Percentiles rank a stretch among this genome's conserved stretches.
Conservation (phyloP, 2,797 vertebrate species). For the Myotis daubentonii region DNA sequence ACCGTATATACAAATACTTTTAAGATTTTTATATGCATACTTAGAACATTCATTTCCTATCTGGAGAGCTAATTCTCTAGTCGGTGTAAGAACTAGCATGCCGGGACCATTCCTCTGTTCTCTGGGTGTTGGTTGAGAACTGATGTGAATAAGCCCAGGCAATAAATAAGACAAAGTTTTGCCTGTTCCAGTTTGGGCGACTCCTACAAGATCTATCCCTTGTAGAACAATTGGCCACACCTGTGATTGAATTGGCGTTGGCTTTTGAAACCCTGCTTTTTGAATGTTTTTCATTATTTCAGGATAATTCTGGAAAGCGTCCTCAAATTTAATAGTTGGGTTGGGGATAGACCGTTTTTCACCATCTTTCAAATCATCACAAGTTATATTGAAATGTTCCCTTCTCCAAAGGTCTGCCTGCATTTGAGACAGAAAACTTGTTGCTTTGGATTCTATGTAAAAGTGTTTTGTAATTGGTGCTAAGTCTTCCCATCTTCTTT, state of each 20-base stretch:
- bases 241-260: constrained; percentile 95
- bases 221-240: constrained; percentile 93
- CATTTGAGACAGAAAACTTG: constrained; percentile 85
- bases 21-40: constrained; percentile 92
- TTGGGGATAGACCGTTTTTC: constrained; percentile 89
- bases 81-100: constrained; percentile 95
- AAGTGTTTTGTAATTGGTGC: constrained; percentile 91
- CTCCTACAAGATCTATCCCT: constrained; percentile 93
- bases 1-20: constrained; percentile 94
- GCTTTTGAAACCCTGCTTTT: constrained; percentile 90
- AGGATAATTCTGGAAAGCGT: constrained; percentile 90
- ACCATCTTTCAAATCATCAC: constrained; percentile 91
- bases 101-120: constrained; percentile 89
- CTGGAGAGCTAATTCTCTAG: constrained; percentile 94
- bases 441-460: constrained; percentile 89
- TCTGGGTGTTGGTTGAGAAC: constrained; percentile 88
- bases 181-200: constrained; percentile 96
- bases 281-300: constrained; percentile 92
- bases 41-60: constrained; percentile 93
- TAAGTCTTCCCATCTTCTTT: constrained; percentile 81
- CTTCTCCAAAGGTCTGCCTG: constrained; percentile 91
- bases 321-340: constrained; percentile 90
- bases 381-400: constrained; percentile 92
- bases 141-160: constrained; percentile 95
- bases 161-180: constrained; percentile 95